Percentiles rank a stretch among this genome's conserved stretches.
These are phyloP conservation scores for Cryptocephalus primarius DNA, from an alignment of 2,888 invertebrate genomes.

Conservation along the genomic window DNA sequence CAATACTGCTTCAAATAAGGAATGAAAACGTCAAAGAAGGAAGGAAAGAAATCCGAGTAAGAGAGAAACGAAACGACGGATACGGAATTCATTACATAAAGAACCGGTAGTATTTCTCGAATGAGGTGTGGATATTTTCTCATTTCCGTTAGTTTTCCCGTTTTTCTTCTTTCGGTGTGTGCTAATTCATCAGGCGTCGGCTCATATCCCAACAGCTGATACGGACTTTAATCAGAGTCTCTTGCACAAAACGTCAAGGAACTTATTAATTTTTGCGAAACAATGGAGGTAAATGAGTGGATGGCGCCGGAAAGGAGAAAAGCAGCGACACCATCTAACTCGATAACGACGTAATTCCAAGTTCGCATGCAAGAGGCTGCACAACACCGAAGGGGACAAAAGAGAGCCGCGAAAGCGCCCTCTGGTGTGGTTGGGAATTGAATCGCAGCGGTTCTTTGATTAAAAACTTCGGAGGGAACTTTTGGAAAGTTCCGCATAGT, in stretches of 20 bases:
- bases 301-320: not conserved
- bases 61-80: too few species aligned
- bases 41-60: too few species aligned
- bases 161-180: too few species aligned
- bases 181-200: too few species aligned
- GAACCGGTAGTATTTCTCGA: too few species aligned
- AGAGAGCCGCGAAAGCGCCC: conserved; percentile 13
- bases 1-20: too few species aligned
- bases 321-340: conserved; percentile 13
- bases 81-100: too few species aligned
- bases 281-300: not conserved
- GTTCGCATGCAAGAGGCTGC: conserved; percentile 28
- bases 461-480: conserved; percentile 26
- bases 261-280: not conserved
- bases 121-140: too few species aligned
- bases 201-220: too few species aligned
- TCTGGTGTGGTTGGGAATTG: conserved; percentile 27
- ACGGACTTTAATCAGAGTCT: not conserved
- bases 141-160: too few species aligned
- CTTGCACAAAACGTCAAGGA: not conserved
- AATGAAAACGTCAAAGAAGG: too few species aligned
- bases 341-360: conserved; percentile 32
- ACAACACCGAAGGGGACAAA: conserved; percentile 28
- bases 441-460: conserved; percentile 32
- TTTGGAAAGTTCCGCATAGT: conserved; percentile 29